Percentiles rank a stretch among this genome's conserved stretches.
phyloP scores from a whole-genome alignment of 1,140 invertebrate species.

The Octopus sinensis region DNA sequence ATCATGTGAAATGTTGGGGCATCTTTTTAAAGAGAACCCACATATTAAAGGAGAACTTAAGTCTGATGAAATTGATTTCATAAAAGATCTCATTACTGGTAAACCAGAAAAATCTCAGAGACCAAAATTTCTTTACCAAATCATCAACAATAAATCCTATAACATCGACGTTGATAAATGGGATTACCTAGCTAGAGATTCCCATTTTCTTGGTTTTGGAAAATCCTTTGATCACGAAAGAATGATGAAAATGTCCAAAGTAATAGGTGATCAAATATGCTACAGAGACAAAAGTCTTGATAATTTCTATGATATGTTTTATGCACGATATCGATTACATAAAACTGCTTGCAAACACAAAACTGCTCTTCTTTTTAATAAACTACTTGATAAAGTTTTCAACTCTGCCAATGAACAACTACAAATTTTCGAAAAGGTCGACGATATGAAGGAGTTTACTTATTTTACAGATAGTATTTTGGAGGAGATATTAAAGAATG shows the following conservation, averaged over 20 bases:
- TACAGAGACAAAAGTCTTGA: constrained; percentile 56
- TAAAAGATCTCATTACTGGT: too few relatives aligned
- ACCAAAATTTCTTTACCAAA: constrained; percentile 54
- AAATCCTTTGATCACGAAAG: constrained; percentile 59
- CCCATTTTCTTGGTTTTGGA: constrained; percentile 58
- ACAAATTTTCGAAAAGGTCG: constrained; percentile 30
- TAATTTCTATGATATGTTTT: constrained; percentile 60
- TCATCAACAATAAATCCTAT: constrained; percentile 66
- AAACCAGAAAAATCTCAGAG: not conserved
- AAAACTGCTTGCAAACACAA: constrained; percentile 61
- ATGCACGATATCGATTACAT: constrained; percentile 57
- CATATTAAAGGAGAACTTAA: too few relatives aligned
- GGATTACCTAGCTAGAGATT: constrained; percentile 70
- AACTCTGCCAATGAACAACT: constrained; percentile 24
- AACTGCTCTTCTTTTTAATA: constrained; percentile 56
- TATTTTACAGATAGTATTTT: constrained; percentile 40
- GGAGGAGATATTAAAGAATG: constrained; percentile 20
- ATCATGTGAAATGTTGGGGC: constrained; percentile 9
- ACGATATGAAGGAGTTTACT: constrained; percentile 43
- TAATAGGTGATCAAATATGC: constrained; percentile 56
- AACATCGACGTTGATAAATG: constrained; percentile 73
- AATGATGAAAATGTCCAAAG: constrained; percentile 54
- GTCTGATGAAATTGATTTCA: too few relatives aligned
- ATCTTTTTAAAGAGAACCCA: not conserved
- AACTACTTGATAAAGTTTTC: constrained; percentile 52